Evolutionary conservation across 1,140 invertebrate species (phyloP).

Genomic region (Tetramorium simillimum): DNA sequence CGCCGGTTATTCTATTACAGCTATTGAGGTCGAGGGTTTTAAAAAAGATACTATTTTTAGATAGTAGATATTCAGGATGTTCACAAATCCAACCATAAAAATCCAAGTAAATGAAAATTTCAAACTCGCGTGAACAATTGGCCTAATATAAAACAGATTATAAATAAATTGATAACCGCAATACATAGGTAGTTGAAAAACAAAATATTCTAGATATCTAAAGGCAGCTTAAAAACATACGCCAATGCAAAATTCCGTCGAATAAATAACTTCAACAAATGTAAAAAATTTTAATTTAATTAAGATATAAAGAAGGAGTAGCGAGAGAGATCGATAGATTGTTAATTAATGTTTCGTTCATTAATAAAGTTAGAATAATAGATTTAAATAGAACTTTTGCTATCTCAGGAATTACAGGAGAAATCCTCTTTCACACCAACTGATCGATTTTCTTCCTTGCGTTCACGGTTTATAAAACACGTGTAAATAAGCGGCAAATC

Average conservation of each 20-base stretch:
- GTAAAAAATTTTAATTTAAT: conserved; percentile 1
- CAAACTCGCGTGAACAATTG: not conserved
- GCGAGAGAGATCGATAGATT: not conserved
- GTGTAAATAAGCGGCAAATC: not conserved
- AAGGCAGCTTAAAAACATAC: not conserved
- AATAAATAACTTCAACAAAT: not conserved
- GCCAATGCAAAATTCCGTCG: not conserved
- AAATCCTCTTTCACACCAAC: not conserved
- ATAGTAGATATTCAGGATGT: not conserved
- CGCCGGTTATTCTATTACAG: conserved; percentile 21
- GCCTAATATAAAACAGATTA: not conserved
- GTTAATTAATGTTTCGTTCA: not conserved
- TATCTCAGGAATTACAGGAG: not conserved
- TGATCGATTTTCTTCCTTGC: not conserved
- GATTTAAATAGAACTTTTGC: not conserved
- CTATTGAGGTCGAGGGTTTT: conserved; percentile 19
- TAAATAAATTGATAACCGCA: not conserved
- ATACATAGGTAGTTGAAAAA: not conserved
- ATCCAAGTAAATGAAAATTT: not conserved
- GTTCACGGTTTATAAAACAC: not conserved
- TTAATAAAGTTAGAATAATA: not conserved
- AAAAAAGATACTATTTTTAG: conserved; percentile 42
- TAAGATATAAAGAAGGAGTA: not conserved
- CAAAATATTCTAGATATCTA: not conserved
- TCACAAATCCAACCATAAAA: not conserved